Evolutionary conservation across 2,797 vertebrate species (phyloP).

Genomic region (Molossus molossus): DNA sequence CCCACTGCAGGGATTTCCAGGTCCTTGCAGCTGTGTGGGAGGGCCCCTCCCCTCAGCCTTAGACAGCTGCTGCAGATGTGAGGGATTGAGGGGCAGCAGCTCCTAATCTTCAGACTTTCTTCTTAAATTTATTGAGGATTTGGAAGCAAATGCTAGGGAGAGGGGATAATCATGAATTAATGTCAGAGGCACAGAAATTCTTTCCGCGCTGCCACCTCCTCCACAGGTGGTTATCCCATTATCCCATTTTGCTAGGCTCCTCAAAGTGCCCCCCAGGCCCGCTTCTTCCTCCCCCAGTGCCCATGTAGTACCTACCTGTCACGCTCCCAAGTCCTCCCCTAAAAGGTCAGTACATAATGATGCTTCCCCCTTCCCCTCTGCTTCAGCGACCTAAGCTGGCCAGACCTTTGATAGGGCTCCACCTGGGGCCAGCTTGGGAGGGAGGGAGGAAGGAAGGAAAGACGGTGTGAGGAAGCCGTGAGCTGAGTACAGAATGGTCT

Average conservation of each 20-base stretch:
- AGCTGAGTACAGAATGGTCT: constrained; percentile 70
- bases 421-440: constrained; percentile 1
- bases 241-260: not conserved
- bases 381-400: not conserved
- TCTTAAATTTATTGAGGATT: constrained; percentile 24
- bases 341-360: not conserved
- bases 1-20: not conserved
- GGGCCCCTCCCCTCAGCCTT: not conserved
- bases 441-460: constrained; percentile 60
- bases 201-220: not conserved
- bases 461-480: constrained; percentile 76
- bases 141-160: constrained; percentile 20
- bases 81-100: constrained; percentile 10
- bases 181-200: constrained; percentile 10
- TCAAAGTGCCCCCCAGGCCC: not conserved
- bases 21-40: not conserved
- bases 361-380: not conserved
- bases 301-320: not conserved
- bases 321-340: not conserved
- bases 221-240: constrained; percentile 59
- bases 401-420: constrained; percentile 33
- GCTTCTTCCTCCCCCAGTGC: not conserved
- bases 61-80: constrained; percentile 71
- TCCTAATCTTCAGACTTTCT: constrained; percentile 44
- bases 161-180: not conserved